A percentile compares a stretch with the other conserved stretches of the same genome.
phyloP scores from a whole-genome alignment of 2,113 vertebrate genomes.

The Phalacrocorax brasilianus region DNA sequence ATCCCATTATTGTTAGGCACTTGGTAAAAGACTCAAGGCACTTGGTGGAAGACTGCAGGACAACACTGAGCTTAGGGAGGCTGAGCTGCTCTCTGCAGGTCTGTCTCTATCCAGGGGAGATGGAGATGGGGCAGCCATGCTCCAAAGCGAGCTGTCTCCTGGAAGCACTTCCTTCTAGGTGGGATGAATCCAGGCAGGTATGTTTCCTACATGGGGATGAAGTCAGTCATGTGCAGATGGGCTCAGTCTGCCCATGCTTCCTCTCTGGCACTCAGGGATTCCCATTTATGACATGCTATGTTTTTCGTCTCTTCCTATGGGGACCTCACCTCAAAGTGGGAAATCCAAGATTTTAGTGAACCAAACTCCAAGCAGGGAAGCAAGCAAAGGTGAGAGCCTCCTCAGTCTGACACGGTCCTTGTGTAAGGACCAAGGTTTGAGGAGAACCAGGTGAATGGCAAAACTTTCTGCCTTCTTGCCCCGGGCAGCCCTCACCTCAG shows the following conservation, averaged over 20 bases:
- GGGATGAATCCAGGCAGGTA: neutral
- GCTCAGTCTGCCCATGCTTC: neutral
- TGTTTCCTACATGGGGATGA: fast-evolving
- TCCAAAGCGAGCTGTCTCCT: neutral
- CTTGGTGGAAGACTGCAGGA: neutral
- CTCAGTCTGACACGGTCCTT: neutral
- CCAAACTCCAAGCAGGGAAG: neutral
- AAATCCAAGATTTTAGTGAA: neutral
- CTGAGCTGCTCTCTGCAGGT: fast-evolving
- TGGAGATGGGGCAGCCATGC: fast-evolving
- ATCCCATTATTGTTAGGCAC: neutral
- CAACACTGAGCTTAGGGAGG: neutral
- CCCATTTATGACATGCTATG: fast-evolving
- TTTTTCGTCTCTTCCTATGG: neutral
- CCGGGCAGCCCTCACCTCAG: neutral
- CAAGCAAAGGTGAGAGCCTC: neutral
- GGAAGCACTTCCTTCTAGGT: neutral
- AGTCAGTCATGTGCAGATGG: no score
- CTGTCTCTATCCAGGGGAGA: neutral
- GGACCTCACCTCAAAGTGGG: neutral
- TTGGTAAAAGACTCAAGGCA: neutral
- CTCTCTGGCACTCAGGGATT: neutral
- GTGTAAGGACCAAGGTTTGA: neutral
- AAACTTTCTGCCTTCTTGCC: neutral
- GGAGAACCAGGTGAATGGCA: neutral